Base-by-base conservation (phyloP, 2,113 vertebrate genomes). In the Tauraco erythrolophus region DNA sequence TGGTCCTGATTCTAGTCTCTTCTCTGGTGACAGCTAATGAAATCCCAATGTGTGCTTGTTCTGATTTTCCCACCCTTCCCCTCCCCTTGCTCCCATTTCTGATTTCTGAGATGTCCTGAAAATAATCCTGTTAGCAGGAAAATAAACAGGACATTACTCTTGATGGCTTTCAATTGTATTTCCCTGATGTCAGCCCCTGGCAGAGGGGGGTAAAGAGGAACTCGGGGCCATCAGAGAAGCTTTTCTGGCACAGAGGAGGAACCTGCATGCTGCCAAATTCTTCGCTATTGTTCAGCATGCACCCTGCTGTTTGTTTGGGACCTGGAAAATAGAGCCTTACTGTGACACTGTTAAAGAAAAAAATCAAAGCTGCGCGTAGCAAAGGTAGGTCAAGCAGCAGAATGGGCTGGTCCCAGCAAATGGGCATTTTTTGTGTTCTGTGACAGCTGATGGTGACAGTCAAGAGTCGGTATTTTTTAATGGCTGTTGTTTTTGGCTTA, bases 121-220 rank as follows among this genome's bases (percentile, higher is more conserved):
- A 96, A 93, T 71, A 92, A 94, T 96, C 92, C 65, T 72, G 48
- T 39, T 91, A 94, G 92, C 91, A 96, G 94, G 91, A 97, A 96
- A 96, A 91, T 66, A 95, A 97, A 96, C 95, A 97, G 95, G 84
- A 92, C 94, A 95, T 96, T 95, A 72, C 70, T 96, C 84, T 92
- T 96, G 81, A 96, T 96, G 87, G 58, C 24, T 94, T 97, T 89
- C 95, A 89, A 96, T 96, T 96, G 95, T 96, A 85, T 93, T 97
- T 96, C 89, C 92, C 87, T 93, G 91, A 95, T 97, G 91, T 96
- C 92, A 96, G 91, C 23, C 84, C 39, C 62, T 94, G 94, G 84
- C 78, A 97, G 89, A 91, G 58, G 70, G 19, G 61, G 53, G 74
- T 69, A 89, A 94, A 91, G 93, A 94, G 92, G 96, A 97, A 97